Evolutionary conservation across 2,888 invertebrate species (phyloP).

Genomic region (Tenodera sinensis): DNA sequence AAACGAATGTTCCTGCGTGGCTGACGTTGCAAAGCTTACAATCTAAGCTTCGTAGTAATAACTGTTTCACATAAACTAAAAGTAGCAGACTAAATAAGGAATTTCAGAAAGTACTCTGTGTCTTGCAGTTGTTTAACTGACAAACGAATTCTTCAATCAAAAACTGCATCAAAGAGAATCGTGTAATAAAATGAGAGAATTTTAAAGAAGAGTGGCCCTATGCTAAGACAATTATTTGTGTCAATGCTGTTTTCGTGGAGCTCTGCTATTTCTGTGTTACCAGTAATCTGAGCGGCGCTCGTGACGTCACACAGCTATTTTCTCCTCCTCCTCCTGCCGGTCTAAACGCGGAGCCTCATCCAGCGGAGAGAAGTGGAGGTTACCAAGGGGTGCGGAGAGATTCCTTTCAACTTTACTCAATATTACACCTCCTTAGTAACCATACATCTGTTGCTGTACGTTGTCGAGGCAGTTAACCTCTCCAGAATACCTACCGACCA

Average conservation of each 20-base stretch:
- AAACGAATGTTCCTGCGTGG: no score
- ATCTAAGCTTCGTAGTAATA: no score
- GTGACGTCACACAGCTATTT: constrained; percentile 18
- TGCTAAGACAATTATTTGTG: constrained; percentile 4
- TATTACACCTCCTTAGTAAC: background rate
- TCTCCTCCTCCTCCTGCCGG: background rate
- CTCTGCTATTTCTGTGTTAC: background rate
- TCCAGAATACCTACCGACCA: no score
- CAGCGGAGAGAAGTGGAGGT: background rate
- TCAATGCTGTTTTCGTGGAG: constrained; percentile 3
- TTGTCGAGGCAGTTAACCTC: background rate
- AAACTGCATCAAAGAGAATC: background rate
- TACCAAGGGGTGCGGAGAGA: background rate
- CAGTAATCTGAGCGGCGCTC: background rate
- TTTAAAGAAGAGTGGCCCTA: background rate
- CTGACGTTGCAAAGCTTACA: no score
- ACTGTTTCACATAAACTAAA: no score
- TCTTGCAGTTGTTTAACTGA: no score
- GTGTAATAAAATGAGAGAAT: background rate
- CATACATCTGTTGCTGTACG: background rate
- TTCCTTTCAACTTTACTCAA: background rate
- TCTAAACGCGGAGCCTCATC: constrained; percentile 10
- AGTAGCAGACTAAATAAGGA: no score
- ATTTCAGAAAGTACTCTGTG: no score
- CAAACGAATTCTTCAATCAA: no score